phyloP scores from a whole-genome alignment of 1,140 invertebrate genomes.

The Sarcophaga bullata region DNA sequence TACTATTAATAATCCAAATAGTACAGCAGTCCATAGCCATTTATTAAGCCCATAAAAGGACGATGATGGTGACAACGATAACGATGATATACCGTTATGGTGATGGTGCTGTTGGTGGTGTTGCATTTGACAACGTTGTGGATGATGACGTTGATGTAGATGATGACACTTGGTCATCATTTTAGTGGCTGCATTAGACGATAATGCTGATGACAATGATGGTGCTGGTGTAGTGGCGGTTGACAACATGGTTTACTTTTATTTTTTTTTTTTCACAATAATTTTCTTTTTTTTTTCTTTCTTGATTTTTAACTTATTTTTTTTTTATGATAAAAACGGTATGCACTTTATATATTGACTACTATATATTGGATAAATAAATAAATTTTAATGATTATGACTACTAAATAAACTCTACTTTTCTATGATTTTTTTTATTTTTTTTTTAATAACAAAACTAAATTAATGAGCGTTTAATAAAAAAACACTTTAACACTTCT shows the following conservation, averaged over 20 bases:
- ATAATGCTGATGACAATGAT: neutral
- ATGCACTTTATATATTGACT: too few relatives aligned
- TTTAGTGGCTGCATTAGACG: neutral
- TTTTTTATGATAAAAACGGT: neutral
- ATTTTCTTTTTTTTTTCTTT: neutral
- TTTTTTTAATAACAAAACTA: too few relatives aligned
- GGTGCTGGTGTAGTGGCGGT: neutral
- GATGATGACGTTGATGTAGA: slow-evolving; percentile 5
- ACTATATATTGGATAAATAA: too few relatives aligned
- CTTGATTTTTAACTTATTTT: neutral
- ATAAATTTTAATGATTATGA: too few relatives aligned
- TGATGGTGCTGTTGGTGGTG: slow-evolving; percentile 14
- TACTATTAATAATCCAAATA: slow-evolving; percentile 41
- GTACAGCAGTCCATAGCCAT: slow-evolving; percentile 38
- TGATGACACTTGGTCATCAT: slow-evolving; percentile 24
- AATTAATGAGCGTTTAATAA: too few relatives aligned
- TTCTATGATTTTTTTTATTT: too few relatives aligned
- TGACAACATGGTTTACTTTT: neutral
- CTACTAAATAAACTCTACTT: too few relatives aligned
- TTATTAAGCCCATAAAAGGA: slow-evolving; percentile 30
- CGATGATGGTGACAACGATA: neutral
- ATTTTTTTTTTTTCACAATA: neutral
- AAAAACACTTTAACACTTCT: too few relatives aligned
- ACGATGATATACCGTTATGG: neutral
- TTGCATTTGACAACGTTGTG: slow-evolving; percentile 12